phyloP scores from a whole-genome alignment of 2,797 vertebrate species.

The Anas flavirostris region DNA sequence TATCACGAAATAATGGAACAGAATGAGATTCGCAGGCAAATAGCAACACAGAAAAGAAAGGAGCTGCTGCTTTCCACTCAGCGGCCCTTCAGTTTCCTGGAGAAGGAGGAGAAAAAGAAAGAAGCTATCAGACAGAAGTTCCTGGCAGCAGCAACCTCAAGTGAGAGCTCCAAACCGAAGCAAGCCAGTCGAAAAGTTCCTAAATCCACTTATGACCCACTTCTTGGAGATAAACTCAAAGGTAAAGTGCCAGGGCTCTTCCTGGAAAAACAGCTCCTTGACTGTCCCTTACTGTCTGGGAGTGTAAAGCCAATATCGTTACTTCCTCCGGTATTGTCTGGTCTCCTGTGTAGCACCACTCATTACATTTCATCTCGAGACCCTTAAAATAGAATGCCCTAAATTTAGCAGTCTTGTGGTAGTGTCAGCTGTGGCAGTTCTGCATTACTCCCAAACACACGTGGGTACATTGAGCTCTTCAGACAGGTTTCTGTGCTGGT shows the following conservation, averaged over 20 bases:
- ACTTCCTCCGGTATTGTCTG: background rate
- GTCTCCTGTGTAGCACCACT: background rate
- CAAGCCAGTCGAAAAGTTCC: conserved; percentile 72
- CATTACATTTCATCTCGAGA: background rate
- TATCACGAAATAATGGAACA: conserved; percentile 84
- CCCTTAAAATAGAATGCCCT: background rate
- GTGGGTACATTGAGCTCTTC: background rate
- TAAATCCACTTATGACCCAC: conserved; percentile 76
- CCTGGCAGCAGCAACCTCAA: conserved; percentile 54
- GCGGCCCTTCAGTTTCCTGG: conserved; percentile 90
- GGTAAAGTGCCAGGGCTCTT: conserved; percentile 76
- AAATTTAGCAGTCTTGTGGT: background rate
- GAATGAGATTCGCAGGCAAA: conserved; percentile 83
- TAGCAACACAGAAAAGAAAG: conserved; percentile 84
- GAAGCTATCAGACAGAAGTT: conserved; percentile 75
- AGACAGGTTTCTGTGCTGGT: background rate
- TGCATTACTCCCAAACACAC: background rate
- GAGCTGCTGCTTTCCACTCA: conserved; percentile 87
- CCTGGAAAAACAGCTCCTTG: background rate
- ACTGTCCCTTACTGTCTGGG: background rate
- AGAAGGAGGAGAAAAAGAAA: conserved; percentile 84
- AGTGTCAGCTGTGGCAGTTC: background rate
- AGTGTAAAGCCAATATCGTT: background rate
- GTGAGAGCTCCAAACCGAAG: conserved; percentile 61
- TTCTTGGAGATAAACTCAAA: conserved; percentile 81